phyloP scores from a whole-genome alignment of 2,113 vertebrate genomes.

The Elephas maximus region DNA sequence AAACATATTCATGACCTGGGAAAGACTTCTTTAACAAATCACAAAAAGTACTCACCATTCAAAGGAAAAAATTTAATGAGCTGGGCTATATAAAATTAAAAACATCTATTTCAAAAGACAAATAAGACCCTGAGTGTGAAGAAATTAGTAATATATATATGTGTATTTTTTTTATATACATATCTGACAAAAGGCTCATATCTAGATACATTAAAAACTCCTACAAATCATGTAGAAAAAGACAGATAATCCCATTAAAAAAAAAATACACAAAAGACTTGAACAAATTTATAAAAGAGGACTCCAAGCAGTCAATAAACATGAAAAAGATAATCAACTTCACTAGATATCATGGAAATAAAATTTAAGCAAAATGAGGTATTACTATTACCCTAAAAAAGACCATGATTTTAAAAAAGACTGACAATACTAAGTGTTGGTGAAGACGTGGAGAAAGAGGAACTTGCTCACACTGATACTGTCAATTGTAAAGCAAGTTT shows the following conservation, averaged over 20 bases:
- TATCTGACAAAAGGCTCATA: no score
- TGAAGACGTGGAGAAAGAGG: background rate
- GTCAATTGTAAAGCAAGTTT: background rate
- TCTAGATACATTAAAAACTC: no score
- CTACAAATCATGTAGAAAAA: background rate
- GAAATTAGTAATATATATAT: background rate
- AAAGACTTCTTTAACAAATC: slow-evolving; percentile 30
- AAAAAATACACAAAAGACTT: background rate
- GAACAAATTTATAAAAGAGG: background rate
- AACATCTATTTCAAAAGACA: background rate
- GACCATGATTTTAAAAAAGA: background rate
- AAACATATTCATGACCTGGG: background rate
- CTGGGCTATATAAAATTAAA: background rate
- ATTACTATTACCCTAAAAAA: background rate
- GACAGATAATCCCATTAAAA: slow-evolving; percentile 3
- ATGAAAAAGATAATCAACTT: background rate
- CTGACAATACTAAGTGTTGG: no score
- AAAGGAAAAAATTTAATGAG: background rate
- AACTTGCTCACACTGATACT: background rate
- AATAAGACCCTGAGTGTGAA: background rate
- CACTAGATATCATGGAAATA: slow-evolving; percentile 17
- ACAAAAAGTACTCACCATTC: background rate
- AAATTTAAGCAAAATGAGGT: background rate
- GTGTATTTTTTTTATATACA: no score
- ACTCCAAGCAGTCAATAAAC: slow-evolving; percentile 30